These are phyloP conservation scores for Passer montanus DNA, from an alignment of 2,113 vertebrate species.

Conservation along the genomic window DNA sequence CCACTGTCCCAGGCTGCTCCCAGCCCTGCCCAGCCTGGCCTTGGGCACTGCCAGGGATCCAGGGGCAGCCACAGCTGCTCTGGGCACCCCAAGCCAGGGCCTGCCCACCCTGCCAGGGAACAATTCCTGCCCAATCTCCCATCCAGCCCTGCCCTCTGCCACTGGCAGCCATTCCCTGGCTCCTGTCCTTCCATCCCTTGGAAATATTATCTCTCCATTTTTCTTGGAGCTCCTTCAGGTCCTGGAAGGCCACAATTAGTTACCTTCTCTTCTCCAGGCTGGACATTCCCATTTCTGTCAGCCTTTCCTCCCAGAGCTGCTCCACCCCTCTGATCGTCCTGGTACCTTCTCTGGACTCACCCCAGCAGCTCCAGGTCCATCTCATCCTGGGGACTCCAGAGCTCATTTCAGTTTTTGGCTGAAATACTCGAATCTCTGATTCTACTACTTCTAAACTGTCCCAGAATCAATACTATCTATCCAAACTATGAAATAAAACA, in stretches of 20 bases:
- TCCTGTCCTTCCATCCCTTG: background rate
- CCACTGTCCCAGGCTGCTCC: background rate
- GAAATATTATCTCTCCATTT: background rate
- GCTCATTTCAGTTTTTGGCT: background rate
- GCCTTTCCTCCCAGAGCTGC: background rate
- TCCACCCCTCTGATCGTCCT: background rate
- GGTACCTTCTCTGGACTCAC: background rate
- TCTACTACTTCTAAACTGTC: background rate
- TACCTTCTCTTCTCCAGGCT: background rate
- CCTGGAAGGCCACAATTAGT: background rate
- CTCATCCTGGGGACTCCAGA: background rate
- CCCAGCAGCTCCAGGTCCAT: background rate
- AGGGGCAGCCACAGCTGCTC: background rate
- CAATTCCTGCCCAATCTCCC: background rate
- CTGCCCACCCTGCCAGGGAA: background rate
- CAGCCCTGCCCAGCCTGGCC: background rate
- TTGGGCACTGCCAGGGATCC: background rate
- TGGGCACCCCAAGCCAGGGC: background rate
- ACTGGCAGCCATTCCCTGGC: accelerated
- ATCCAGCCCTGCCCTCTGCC: background rate
- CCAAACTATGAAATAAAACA: background rate
- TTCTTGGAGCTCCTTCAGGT: background rate
- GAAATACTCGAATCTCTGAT: background rate
- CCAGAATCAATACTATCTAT: background rate
- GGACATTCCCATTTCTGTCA: background rate